Evolutionary conservation across 2,888 invertebrate species (phyloP).

Genomic region (Cephus pygmeus): DNA sequence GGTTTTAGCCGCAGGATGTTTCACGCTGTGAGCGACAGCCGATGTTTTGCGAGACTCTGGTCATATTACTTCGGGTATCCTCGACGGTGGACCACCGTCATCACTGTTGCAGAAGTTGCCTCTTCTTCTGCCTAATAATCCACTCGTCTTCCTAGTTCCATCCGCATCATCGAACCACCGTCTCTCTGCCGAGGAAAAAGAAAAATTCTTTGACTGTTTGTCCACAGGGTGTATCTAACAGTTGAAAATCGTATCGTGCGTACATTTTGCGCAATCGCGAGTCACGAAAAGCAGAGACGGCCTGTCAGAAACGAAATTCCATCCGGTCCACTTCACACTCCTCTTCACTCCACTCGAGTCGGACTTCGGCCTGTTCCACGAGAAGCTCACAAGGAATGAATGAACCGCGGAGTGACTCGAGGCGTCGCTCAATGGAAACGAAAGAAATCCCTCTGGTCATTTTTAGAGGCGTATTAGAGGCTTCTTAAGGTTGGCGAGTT

Average conservation of each 20-base stretch:
- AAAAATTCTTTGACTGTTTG: not conserved
- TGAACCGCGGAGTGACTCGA: constrained; percentile 37
- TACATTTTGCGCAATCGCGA: constrained; percentile 7
- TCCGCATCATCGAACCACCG: not conserved
- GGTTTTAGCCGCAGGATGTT: constrained; percentile 16
- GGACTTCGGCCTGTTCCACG: not conserved
- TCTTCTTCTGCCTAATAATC: not conserved
- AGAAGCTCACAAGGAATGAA: constrained; percentile 20
- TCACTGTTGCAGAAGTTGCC: not conserved
- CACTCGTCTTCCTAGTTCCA: not conserved
- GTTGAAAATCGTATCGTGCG: not conserved
- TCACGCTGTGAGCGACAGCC: constrained; percentile 19
- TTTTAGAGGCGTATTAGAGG: constrained; percentile 41
- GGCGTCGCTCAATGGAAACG: constrained; percentile 45
- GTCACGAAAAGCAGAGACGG: constrained; percentile 1
- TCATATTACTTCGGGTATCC: not conserved
- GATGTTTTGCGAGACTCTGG: constrained; percentile 12
- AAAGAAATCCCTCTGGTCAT: constrained; percentile 58
- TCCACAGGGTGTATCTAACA: not conserved
- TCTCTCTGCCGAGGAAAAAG: not conserved
- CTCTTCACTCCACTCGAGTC: constrained; percentile 47
- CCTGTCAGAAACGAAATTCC: constrained; percentile 55
- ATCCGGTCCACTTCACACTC: constrained; percentile 51
- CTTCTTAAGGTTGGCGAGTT: constrained; percentile 12
- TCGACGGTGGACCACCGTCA: constrained; percentile 7